Evolutionary conservation across 2,888 invertebrate species (phyloP).

Genomic region (Ormyrus thymus): DNA sequence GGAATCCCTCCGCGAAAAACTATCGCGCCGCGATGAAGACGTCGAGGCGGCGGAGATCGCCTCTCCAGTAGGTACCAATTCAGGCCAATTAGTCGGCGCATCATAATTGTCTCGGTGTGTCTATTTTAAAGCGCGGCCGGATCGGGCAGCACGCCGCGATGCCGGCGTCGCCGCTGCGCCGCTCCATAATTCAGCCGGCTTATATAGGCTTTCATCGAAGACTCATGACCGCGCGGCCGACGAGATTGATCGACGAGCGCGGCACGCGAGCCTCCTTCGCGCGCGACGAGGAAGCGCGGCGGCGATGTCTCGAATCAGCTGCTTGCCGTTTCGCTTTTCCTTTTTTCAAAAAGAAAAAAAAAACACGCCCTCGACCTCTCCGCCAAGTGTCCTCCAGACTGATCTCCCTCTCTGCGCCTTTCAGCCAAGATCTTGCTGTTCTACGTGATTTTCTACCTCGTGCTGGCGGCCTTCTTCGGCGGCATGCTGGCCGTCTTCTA

Average conservation of each 20-base stretch:
- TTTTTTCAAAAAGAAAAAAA: too few species aligned
- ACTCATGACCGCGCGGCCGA: neutral
- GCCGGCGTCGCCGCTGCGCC: neutral
- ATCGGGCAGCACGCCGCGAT: neutral
- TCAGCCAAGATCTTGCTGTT: conserved; percentile 96
- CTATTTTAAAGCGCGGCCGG: conserved; percentile 50
- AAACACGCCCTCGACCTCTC: too few species aligned
- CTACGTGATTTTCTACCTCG: conserved; percentile 96
- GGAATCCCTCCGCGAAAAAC: neutral
- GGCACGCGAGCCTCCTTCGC: too few species aligned
- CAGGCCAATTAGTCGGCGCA: conserved; percentile 72
- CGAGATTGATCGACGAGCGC: neutral
- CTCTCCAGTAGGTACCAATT: conserved; percentile 62
- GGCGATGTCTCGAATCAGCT: neutral
- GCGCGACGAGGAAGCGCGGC: too few species aligned
- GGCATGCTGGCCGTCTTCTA: conserved; percentile 96
- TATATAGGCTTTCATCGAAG: neutral
- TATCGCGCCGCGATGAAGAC: neutral
- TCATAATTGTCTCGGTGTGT: conserved; percentile 70
- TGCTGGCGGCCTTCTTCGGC: conserved; percentile 94
- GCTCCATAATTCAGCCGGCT: neutral
- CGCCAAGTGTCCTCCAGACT: too few species aligned
- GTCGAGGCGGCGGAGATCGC: conserved; percentile 13
- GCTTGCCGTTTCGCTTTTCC: neutral
- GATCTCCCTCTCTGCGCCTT: conserved; percentile 66